Evolutionary conservation across 2,797 vertebrate species (phyloP).

Genomic region (Acomys russatus): DNA sequence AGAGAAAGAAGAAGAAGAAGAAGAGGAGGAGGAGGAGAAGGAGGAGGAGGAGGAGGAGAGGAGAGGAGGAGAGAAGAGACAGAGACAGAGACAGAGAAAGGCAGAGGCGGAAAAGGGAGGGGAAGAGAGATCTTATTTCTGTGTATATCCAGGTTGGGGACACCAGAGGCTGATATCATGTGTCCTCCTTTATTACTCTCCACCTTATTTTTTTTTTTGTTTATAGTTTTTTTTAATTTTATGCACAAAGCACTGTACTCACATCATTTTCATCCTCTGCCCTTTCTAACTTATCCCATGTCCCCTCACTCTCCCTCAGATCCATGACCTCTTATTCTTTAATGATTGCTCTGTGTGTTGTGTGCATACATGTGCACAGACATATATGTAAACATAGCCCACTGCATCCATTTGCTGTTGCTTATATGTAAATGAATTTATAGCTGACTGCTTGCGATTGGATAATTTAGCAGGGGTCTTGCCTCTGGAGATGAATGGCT

Average conservation of each 20-base stretch:
- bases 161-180: background rate
- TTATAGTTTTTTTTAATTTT: background rate
- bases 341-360: background rate
- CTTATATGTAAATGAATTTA: background rate
- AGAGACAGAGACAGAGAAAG: background rate
- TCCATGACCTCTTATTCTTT: background rate
- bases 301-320: background rate
- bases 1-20: too few relatives aligned
- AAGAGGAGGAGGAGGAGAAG: too few relatives aligned
- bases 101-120: background rate
- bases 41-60: too few relatives aligned
- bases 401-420: background rate
- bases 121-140: background rate
- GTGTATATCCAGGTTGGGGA: background rate
- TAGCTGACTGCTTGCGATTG: background rate
- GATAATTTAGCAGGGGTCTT: background rate
- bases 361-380: too few relatives aligned
- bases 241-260: background rate
- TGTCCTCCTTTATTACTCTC: background rate
- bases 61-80: too few relatives aligned
- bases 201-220: background rate
- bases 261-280: background rate
- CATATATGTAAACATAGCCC: background rate
- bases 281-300: background rate
- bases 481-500: background rate